Conservation (phyloP, 2,797 vertebrate species). For the Sylvilagus floridanus region DNA sequence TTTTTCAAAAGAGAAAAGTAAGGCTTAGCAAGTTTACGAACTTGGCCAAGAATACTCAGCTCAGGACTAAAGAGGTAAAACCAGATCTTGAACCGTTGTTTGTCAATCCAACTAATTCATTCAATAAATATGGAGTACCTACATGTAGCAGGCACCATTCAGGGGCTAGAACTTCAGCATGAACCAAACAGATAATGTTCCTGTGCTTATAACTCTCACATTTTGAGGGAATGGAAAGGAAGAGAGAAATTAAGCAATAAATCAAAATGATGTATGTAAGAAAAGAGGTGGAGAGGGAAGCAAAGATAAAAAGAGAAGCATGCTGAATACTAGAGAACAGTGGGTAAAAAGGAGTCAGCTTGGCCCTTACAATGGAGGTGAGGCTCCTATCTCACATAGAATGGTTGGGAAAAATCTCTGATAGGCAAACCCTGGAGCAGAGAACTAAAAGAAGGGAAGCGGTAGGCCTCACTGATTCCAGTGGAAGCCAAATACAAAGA, state of each 20-base stretch:
- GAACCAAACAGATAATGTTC: background rate
- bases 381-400: background rate
- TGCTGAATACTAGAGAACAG: background rate
- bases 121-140: background rate
- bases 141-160: background rate
- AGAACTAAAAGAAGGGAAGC: background rate
- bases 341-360: background rate
- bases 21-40: background rate
- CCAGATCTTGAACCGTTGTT: background rate
- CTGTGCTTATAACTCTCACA: background rate
- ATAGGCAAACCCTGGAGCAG: background rate
- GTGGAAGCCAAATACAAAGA: background rate
- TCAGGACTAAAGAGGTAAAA: background rate
- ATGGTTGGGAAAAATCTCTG: background rate
- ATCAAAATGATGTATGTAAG: background rate
- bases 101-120: background rate
- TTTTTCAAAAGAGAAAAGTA: conserved; percentile 31
- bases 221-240: background rate
- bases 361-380: rapidly evolving
- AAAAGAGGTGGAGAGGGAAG: background rate
- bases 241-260: background rate
- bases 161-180: background rate
- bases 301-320: background rate
- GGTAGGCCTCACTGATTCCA: background rate
- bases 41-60: background rate